Evolutionary conservation across 2,888 invertebrate genomes (phyloP), one percentile per base, ranked within the genome.

Genomic region (Agrotis ipsilon): DNA sequence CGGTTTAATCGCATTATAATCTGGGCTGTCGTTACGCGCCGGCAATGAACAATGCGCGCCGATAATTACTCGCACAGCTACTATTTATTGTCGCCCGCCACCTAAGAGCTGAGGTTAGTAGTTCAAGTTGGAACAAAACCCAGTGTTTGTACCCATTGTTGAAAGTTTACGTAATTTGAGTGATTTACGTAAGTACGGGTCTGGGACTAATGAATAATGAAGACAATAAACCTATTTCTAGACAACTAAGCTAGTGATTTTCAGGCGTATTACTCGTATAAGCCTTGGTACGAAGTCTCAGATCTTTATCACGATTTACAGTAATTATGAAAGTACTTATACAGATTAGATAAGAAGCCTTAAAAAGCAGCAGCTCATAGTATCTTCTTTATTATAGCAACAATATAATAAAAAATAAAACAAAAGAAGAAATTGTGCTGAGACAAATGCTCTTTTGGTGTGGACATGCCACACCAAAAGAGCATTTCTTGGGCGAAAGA

Each of bases 11-110:
- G 81, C 60, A 78, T 90, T 90, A 89, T 90, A 91, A 92, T 91
- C 89, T 89, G 83, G 86, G 81, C 73, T 83, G 85, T 89, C 89
- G 88, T 90, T 91, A 87, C 87, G 75, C 76, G 83, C 75, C 71
- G 65, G 77, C 77, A 82, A 75, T 80, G 88, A 88, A 92, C 92
- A 92, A 92, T 91, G 85, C 82, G 66, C 75, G 60, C 78, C 85
- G 86, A 89, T 92, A 91, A 92, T 92, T 90, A 91, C 87, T 87
- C 84, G 82, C 81, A 39, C 80, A 86, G 59, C 73, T 66, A 89
- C 89, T 89, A 90, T 90, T 88, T 89, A 89, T 86, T 85, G 80
- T 62, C 68, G 43, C 55, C 76, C 62, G 32, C 74, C 72, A 83
- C 69, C 55, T 70, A 75, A 75, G 65, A 59, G 57, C 24, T 5